phyloP scores from a whole-genome alignment of 2,888 invertebrate species.

The Thymelicus sylvestris region DNA sequence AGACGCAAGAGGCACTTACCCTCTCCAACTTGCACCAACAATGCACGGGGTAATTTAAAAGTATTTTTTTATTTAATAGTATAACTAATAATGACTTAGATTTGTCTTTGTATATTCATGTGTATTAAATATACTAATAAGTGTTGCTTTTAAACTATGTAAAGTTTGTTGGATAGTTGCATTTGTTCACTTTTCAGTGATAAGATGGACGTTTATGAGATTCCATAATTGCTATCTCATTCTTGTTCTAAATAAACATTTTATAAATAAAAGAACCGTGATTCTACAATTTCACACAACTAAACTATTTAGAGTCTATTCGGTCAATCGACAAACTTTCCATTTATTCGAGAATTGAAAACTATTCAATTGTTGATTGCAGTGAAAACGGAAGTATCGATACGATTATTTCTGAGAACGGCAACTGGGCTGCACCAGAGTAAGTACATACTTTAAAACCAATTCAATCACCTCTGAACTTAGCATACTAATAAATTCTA shows the following conservation, averaged over 20 bases:
- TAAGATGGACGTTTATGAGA: too few relatives aligned
- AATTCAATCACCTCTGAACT: constrained; percentile 1
- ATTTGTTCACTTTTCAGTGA: too few relatives aligned
- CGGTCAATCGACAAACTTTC: not conserved
- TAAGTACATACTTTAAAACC: constrained; percentile 4
- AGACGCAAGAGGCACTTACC: constrained; percentile 64
- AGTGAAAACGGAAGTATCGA: constrained; percentile 76
- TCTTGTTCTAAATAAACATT: too few relatives aligned
- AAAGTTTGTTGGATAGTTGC: too few relatives aligned
- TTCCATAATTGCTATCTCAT: too few relatives aligned
- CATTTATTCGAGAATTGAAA: constrained; percentile 12
- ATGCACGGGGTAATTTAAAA: constrained; percentile 46
- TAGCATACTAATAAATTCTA: too few relatives aligned
- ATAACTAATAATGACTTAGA: not conserved
- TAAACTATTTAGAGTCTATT: not conserved
- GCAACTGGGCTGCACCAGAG: constrained; percentile 40
- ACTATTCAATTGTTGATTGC: constrained; percentile 40
- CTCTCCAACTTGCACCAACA: constrained; percentile 68
- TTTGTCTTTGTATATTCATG: too few relatives aligned
- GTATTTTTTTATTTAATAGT: not conserved
- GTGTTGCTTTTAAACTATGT: too few relatives aligned
- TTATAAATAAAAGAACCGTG: too few relatives aligned
- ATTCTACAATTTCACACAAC: not conserved
- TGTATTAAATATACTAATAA: too few relatives aligned
- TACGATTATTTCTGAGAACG: constrained; percentile 70